phyloP scores from a whole-genome alignment of 2,113 vertebrate species.

The Gila orcuttii region DNA sequence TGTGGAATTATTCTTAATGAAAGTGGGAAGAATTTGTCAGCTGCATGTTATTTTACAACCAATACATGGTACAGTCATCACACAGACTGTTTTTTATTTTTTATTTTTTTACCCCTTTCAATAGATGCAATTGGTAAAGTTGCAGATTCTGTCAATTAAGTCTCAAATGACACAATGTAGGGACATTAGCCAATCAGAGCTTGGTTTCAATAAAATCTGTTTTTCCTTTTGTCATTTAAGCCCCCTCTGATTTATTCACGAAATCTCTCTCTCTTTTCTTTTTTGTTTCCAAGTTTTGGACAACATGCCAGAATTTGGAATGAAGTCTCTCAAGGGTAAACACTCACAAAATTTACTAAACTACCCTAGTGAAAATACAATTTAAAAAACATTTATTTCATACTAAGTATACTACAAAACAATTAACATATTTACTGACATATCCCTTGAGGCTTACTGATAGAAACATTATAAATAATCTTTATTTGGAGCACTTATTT shows the following conservation, averaged over 20 bases:
- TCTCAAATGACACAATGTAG: background rate
- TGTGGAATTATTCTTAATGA: conserved; percentile 45
- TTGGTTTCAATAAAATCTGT: too few relatives aligned
- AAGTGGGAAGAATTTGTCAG: conserved; percentile 43
- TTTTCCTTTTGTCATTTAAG: too few relatives aligned
- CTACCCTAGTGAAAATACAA: too few relatives aligned
- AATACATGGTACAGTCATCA: background rate
- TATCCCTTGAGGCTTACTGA: too few relatives aligned
- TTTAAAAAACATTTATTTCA: too few relatives aligned
- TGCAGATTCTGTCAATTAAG: too few relatives aligned
- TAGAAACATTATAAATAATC: too few relatives aligned
- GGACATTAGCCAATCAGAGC: too few relatives aligned
- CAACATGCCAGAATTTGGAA: background rate
- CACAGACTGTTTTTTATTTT: background rate
- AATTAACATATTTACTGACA: too few relatives aligned
- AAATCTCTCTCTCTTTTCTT: background rate
- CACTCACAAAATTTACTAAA: background rate
- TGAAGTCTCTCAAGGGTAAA: background rate
- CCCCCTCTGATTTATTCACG: conserved; percentile 15
- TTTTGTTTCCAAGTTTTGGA: conserved; percentile 4
- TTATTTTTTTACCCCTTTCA: background rate
- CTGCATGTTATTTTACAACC: background rate
- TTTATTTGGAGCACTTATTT: too few relatives aligned
- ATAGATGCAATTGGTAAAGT: background rate
- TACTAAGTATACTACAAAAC: too few relatives aligned